A percentile compares a stretch with the other conserved stretches of the same genome.
Conservation (phyloP, 2,888 invertebrate genomes). For the Hartigia nigra region DNA sequence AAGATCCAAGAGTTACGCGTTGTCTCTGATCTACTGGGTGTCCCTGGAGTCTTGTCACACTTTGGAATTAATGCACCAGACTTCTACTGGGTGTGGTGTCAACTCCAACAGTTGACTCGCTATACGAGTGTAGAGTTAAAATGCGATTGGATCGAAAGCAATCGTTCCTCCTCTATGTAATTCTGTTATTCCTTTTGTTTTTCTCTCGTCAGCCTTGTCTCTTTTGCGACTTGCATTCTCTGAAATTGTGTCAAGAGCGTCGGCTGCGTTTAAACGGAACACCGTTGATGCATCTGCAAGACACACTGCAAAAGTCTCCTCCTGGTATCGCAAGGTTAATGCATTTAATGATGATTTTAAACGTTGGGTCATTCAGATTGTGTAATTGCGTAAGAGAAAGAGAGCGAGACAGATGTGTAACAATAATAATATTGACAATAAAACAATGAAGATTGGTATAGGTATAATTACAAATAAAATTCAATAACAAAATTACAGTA, state of each 20-base stretch:
- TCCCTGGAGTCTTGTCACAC: background rate
- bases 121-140: background rate
- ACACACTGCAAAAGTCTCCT: background rate
- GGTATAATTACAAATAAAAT: background rate
- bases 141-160: background rate
- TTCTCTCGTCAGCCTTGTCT: background rate
- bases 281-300: background rate
- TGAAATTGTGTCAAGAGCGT: background rate
- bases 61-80: background rate
- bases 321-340: background rate
- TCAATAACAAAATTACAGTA: background rate
- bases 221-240: background rate
- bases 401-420: background rate
- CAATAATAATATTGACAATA: background rate
- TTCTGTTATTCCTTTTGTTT: background rate
- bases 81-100: background rate
- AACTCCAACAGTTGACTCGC: background rate
- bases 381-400: background rate
- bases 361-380: background rate
- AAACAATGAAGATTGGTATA: background rate
- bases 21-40: background rate
- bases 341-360: background rate
- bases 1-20: background rate
- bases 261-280: background rate
- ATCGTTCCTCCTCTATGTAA: background rate